Conservation (phyloP, 2,888 invertebrate species). For the Microctonus brassicae region DNA sequence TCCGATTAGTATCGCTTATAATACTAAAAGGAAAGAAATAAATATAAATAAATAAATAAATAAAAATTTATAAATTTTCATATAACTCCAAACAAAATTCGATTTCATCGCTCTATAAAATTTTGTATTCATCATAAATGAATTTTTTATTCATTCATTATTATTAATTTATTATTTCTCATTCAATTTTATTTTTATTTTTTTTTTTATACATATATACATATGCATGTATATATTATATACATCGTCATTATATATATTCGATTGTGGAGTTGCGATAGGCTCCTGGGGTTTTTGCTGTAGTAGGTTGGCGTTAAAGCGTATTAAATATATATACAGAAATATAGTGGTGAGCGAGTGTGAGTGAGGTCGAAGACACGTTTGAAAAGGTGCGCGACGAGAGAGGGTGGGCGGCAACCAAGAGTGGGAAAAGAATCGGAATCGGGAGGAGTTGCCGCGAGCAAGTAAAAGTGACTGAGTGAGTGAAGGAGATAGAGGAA, state of each 20-base stretch:
- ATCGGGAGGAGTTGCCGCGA: conserved; percentile 56
- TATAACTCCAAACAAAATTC: background rate
- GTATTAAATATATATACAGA: no score
- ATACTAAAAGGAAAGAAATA: background rate
- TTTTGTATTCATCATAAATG: background rate
- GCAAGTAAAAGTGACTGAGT: no score
- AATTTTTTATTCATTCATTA: background rate
- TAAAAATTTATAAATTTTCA: background rate
- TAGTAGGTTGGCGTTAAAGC: no score
- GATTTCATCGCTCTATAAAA: background rate
- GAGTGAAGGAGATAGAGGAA: no score
- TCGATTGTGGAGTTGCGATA: background rate
- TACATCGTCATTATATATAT: background rate
- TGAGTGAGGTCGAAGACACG: background rate
- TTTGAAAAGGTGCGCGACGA: conserved; percentile 39
- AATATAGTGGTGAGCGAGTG: no score
- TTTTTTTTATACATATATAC: background rate
- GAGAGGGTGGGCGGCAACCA: conserved; percentile 61
- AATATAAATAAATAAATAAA: background rate
- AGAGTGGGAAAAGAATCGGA: conserved; percentile 37
- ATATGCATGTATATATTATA: background rate
- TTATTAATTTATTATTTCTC: background rate
- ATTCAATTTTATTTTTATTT: background rate
- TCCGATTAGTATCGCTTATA: conserved; percentile 24
- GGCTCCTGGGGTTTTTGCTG: no score